Evolutionary conservation across 1,140 invertebrate genomes (phyloP), one percentile per base, ranked within the genome.

Genomic region (Cotesia glomerata): DNA sequence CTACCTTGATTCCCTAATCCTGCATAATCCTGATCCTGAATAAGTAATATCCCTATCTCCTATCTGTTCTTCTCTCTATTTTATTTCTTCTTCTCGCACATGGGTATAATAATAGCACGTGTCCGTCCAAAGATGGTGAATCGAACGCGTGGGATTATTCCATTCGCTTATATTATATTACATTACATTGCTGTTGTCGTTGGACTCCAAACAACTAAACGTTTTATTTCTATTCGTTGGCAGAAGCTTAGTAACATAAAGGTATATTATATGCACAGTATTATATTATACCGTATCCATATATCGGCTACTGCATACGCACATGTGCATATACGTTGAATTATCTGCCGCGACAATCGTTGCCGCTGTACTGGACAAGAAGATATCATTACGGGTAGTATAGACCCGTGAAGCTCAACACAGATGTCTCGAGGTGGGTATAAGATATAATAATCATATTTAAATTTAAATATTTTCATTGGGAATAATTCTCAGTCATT

Each of bases 81-180:
- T 65, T 51, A 9, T 16, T 65, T 51, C 58, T 52, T 72, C 51
- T 34, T 34, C 45, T 71, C 39, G 16, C 32, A 26, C 26, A 26
- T 26, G 26, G 26, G 26, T 26, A 26, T 26, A 26, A 26, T 26
- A 26, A 26, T 26, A 26, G 51, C 62, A 67, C 61, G 35, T 13
- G 62, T 62, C 45, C 14, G 45, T 7, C 73, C 73, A 74, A 74
- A 74, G 56, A 74, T 71, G 73, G 73, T 64, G 67, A 74, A 69
- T 70, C 63, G 68, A 45, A 70, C 59, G 72, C 69, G 64, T 68
- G 62, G 73, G 73, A 74, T 74, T 74, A 74, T 74, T 71, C 73
- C 69, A 71, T 67, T 32, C 63, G 70, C 54, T 71, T 65, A 26
- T 26, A 26, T 26, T 26, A 26, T 26, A 26, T 26, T 26, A 26